Conservation (phyloP, 2,888 invertebrate species). For the Metacarcinus magister region DNA sequence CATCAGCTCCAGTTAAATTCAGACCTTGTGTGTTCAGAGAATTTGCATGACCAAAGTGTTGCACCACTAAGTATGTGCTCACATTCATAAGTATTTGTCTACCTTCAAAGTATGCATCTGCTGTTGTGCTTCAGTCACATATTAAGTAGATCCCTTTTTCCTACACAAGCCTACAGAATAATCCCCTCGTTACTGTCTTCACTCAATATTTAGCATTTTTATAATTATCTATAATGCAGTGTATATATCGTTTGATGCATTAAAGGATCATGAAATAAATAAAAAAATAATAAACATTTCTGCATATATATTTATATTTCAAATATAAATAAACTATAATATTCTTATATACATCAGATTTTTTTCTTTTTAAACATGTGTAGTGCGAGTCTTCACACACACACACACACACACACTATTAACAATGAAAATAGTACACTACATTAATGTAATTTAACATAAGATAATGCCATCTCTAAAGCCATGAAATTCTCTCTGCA, state of each 20-base stretch:
- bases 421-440: not conserved
- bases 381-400: not conserved
- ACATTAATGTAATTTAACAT: not conserved
- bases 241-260: not conserved
- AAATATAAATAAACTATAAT: slow-evolving; percentile 61
- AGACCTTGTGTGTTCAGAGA: too few species aligned
- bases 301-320: slow-evolving; percentile 53
- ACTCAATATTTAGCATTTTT: too few species aligned
- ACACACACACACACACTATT: not conserved
- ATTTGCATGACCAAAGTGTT: too few species aligned
- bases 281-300: not conserved
- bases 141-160: too few species aligned
- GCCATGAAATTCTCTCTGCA: not conserved
- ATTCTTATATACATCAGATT: slow-evolving; percentile 41
- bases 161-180: too few species aligned
- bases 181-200: too few species aligned
- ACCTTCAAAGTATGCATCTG: too few species aligned
- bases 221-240: too few species aligned
- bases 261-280: not conserved
- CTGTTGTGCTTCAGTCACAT: too few species aligned
- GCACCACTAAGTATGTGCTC: too few species aligned
- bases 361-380: slow-evolving; percentile 43
- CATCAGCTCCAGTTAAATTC: too few species aligned
- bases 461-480: not conserved
- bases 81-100: too few species aligned